Evolutionary conservation across 2,888 invertebrate genomes (phyloP), one percentile per base, ranked within the genome.

Genomic region (Blera fallax): DNA sequence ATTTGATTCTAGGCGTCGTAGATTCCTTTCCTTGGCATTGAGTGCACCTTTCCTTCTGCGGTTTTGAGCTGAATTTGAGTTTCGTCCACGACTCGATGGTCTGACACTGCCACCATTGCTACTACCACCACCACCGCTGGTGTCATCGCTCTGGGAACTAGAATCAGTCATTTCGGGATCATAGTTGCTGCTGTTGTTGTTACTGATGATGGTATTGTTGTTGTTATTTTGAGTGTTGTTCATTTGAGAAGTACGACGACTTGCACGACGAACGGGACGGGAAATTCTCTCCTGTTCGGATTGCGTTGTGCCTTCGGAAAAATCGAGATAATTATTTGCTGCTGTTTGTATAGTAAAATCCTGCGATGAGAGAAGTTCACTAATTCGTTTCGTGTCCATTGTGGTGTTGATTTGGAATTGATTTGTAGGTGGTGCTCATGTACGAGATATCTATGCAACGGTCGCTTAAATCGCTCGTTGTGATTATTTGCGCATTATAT

Each of bases 1-100:
- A 91, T 98, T 98, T 92, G 97, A 97, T 92, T 98, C 98, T 65
- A 98, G 93, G 76, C 98, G 94, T 62, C 98, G 94, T 80, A 97
- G 93, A 92, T 97, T 98, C 87, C 97, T 93, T 90, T 98, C 98
- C 73, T 97, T 94, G 1, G 97, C 97, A 78, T 96, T 96, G 78
- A 96, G 93, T 3, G 95, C 95, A 88, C 95, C 95, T 90, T 96
- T 95, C 88, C 96, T 94, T 88, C 95, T 93, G n/a, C 95, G 92
- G 73, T 93, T 93, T 45, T 92, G 90, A 77, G 91, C 87, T 52
- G 89, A 87, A 18, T 87, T 87, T 1, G 89, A 88, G 40, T 90
- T 90, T 24, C 91, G 88, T n/a, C 90, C 90, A 3, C 90, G 90
- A 40, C 90, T 90, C 6, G 90, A 90, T 34, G 91, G 89, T 4